phyloP scores from a whole-genome alignment of 2,797 vertebrate genomes.

The Adrianichthys oophorus region DNA sequence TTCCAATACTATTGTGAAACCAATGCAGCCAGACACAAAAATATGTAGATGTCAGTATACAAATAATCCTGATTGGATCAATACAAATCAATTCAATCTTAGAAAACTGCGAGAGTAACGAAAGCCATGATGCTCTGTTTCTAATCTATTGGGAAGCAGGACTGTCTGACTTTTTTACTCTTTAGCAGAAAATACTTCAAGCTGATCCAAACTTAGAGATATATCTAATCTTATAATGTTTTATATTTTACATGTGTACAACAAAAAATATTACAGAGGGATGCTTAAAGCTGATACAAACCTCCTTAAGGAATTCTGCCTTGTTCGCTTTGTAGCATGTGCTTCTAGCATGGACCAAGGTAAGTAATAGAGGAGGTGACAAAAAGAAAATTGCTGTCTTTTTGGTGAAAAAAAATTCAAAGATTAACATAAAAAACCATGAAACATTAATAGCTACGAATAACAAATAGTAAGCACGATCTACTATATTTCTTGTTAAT shows the following conservation, averaged over 20 bases:
- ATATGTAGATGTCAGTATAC: too few species aligned
- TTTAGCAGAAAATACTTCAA: constrained; percentile 40
- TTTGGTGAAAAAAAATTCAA: too few species aligned
- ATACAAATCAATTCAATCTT: not conserved
- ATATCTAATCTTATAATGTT: constrained; percentile 32
- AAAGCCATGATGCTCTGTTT: not conserved
- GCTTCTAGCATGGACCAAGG: too few species aligned
- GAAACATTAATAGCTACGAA: too few species aligned
- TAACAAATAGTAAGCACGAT: too few species aligned
- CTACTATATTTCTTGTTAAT: too few species aligned
- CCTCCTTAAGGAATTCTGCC: constrained; percentile 13
- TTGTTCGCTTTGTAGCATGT: not conserved
- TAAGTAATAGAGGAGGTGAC: too few species aligned
- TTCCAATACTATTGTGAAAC: too few species aligned
- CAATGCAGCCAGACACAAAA: too few species aligned
- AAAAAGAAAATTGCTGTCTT: too few species aligned
- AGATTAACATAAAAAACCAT: too few species aligned
- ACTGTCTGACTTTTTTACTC: constrained; percentile 29
- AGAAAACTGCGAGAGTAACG: not conserved
- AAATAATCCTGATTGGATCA: not conserved
- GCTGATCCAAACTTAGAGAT: constrained; percentile 43
- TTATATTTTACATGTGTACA: constrained; percentile 61
- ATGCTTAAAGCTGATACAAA: constrained; percentile 9
- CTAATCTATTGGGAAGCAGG: constrained; percentile 33
- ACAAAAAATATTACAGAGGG: constrained; percentile 43